These are phyloP conservation scores for Drosophila repletoides DNA, from an alignment of 1,140 invertebrate species.

Conservation along the genomic window DNA sequence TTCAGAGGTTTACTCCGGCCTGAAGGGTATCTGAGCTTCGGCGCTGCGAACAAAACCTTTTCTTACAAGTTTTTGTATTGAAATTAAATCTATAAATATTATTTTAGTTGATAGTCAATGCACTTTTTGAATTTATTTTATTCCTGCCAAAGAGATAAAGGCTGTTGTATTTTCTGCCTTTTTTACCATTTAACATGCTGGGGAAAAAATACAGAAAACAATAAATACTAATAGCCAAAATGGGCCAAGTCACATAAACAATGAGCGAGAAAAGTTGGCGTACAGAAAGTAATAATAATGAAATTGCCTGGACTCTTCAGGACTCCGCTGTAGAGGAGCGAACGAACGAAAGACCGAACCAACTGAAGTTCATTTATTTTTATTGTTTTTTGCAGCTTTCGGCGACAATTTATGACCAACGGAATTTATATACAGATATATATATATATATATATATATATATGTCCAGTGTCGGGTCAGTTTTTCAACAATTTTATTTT, in stretches of 20 bases:
- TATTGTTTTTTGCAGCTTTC: slow-evolving; percentile 73
- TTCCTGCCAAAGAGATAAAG: slow-evolving; percentile 43
- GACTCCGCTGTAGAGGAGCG: no score
- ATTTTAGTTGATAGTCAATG: no score
- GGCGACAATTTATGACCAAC: slow-evolving; percentile 68
- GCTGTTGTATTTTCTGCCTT: slow-evolving; percentile 17
- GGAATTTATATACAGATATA: slow-evolving; percentile 48
- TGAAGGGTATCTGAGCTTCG: no score
- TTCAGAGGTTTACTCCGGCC: no score
- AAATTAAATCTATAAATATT: no score
- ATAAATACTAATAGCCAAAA: slow-evolving; percentile 71
- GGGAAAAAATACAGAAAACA: slow-evolving; percentile 43
- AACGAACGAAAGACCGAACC: no score
- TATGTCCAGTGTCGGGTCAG: slow-evolving; percentile 35
- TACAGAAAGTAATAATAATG: slow-evolving; percentile 65
- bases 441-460: slow-evolving; percentile 33
- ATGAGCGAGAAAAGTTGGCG: slow-evolving; percentile 60
- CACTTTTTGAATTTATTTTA: neutral
- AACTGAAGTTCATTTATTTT: slow-evolving; percentile 77
- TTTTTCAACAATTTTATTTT: slow-evolving; percentile 53
- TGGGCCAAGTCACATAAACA: slow-evolving; percentile 53
- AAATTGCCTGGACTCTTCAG: slow-evolving; percentile 65
- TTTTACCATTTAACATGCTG: slow-evolving; percentile 53
- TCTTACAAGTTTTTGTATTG: no score
- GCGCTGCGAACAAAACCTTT: no score